A percentile compares a stretch with the other conserved stretches of the same genome.
phyloP scores from a whole-genome alignment of 2,797 vertebrate species.

The Spinibarbus caldwelli region DNA sequence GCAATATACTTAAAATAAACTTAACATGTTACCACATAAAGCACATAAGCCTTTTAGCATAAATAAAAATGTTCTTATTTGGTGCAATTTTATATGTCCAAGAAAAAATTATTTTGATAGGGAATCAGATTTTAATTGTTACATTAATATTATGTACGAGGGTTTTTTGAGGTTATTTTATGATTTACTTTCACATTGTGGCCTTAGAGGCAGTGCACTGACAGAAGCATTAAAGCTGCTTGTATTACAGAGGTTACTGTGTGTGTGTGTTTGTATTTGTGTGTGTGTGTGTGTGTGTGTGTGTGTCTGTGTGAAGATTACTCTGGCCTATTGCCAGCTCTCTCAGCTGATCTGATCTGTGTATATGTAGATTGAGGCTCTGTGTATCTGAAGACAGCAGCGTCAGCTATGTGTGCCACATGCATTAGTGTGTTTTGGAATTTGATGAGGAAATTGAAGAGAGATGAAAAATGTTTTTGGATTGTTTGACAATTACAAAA shows the following conservation, averaged over 20 bases:
- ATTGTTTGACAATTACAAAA: too few relatives aligned
- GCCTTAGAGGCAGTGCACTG: constrained; percentile 13
- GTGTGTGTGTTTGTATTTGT: too few relatives aligned
- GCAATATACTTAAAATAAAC: not conserved
- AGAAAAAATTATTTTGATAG: too few relatives aligned
- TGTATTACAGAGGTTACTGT: not conserved
- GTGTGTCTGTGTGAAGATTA: not conserved
- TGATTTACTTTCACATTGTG: constrained; percentile 6
- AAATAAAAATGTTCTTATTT: not conserved
- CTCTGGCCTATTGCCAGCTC: constrained; percentile 12
- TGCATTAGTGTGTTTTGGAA: not conserved
- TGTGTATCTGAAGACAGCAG: not conserved
- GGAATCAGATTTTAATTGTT: not conserved
- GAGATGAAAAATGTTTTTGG: not conserved
- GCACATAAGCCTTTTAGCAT: not conserved
- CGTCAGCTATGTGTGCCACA: not conserved
- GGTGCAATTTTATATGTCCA: not conserved
- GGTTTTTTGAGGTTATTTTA: not conserved
- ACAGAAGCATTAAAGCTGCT: not conserved
- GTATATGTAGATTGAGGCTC: not conserved
- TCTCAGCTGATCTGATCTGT: not conserved
- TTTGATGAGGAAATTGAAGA: not conserved
- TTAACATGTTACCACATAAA: too few relatives aligned
- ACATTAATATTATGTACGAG: not conserved
- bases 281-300: too few relatives aligned